Conservation (phyloP, 2,888 invertebrate species). For the Enchytraeus crypticus region DNA sequence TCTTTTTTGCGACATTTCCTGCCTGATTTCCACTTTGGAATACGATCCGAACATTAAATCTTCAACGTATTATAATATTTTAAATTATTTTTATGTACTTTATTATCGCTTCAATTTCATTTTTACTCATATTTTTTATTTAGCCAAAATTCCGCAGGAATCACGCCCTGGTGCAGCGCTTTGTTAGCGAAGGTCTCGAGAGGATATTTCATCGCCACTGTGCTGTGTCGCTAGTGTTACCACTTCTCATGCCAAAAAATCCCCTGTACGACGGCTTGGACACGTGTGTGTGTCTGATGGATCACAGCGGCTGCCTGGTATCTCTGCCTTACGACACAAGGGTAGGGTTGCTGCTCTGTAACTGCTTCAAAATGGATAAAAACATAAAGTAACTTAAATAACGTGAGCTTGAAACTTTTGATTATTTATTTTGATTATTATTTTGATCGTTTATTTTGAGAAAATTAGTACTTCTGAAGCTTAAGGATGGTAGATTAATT, state of each 20-base stretch:
- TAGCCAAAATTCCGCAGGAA: constrained; percentile 41
- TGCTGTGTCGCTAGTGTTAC: constrained; percentile 68
- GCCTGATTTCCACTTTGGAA: too few species aligned
- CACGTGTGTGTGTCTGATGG: constrained; percentile 68
- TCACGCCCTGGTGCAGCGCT: constrained; percentile 52
- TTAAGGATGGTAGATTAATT: too few species aligned
- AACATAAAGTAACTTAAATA: not conserved
- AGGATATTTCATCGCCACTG: constrained; percentile 53
- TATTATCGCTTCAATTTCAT: too few species aligned
- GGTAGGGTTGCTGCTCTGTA: constrained; percentile 37
- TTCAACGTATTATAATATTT: too few species aligned
- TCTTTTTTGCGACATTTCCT: too few species aligned
- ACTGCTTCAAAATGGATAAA: too few species aligned
- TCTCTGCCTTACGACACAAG: constrained; percentile 75
- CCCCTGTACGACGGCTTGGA: constrained; percentile 33
- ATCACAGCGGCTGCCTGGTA: constrained; percentile 73
- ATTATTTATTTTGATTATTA: not conserved
- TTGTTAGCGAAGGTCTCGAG: constrained; percentile 48
- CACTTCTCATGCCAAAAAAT: constrained; percentile 64
- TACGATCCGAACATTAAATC: too few species aligned
- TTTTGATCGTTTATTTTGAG: too few species aligned
- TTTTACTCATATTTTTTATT: too few species aligned
- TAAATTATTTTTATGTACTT: too few species aligned
- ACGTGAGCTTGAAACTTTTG: not conserved
- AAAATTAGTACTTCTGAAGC: too few species aligned